Conservation (phyloP, 1,140 invertebrate species). For the Conus ventricosus region DNA sequence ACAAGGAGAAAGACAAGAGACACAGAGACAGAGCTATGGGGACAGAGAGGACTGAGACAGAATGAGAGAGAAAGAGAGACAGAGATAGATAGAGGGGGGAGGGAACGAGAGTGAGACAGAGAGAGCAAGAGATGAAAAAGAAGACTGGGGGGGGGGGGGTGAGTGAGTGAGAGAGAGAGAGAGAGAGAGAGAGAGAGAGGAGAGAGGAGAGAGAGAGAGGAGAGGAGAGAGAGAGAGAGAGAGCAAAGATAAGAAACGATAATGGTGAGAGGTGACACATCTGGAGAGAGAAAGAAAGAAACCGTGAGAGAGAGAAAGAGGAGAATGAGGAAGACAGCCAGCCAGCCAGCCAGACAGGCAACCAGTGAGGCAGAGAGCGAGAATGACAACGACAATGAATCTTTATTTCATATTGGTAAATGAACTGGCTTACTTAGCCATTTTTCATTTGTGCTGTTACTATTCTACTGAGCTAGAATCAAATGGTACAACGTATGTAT, state of each 20-base stretch:
- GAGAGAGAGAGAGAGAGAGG: not conserved
- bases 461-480: not conserved
- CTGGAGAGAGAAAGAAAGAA: no score
- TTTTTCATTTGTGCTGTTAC: no score
- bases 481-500: not conserved
- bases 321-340: not conserved
- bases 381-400: not conserved
- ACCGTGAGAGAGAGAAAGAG: no score
- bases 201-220: conserved; percentile 6
- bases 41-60: not conserved
- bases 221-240: not conserved
- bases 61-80: not conserved
- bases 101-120: no score
- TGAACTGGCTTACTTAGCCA: no score
- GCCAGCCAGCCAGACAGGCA: no score
- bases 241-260: not conserved
- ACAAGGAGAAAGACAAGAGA: no score
- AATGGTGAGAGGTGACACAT: not conserved
- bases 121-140: not conserved
- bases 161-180: no score
- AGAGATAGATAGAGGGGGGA: not conserved
- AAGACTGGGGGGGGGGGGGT: not conserved
- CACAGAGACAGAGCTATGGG: no score
- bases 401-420: not conserved
- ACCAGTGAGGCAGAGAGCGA: no score